Percentiles rank a stretch among this genome's conserved stretches.
Conservation (phyloP, 2,113 vertebrate genomes). For the Natator depressus region DNA sequence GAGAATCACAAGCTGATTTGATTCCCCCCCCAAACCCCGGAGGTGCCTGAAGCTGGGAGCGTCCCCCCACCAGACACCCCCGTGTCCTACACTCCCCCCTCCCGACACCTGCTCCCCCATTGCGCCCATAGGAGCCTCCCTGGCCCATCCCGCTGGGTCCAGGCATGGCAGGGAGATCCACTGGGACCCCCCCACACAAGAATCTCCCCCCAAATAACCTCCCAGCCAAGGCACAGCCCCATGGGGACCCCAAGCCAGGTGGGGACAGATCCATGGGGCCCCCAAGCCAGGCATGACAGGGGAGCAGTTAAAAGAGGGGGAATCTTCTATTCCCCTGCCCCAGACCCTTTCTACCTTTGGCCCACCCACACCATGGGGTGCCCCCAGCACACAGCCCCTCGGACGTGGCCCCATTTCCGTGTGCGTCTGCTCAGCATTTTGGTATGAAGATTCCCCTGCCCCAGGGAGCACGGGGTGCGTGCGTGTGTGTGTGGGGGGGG, state of each 20-base stretch:
- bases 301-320: background rate
- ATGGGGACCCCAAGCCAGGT: too few relatives aligned
- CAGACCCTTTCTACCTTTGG: background rate
- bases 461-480: background rate
- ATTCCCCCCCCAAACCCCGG: background rate
- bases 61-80: too few relatives aligned
- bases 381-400: background rate
- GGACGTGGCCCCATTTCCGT: background rate
- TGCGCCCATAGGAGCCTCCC: background rate
- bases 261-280: too few relatives aligned
- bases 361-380: background rate
- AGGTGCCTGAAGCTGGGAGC: background rate
- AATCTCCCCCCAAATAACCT: too few relatives aligned
- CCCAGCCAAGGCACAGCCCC: too few relatives aligned
- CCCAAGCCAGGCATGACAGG: background rate
- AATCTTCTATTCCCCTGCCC: background rate
- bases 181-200: background rate
- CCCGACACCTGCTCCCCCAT: background rate
- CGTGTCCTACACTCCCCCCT: background rate
- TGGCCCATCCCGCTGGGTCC: background rate
- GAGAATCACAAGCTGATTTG: conserved; percentile 2
- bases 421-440: background rate
- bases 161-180: background rate
- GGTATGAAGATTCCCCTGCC: background rate
- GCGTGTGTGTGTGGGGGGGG: too few relatives aligned